Evolutionary conservation across 2,797 vertebrate genomes (phyloP).

Genomic region (Trachurus trachurus): DNA sequence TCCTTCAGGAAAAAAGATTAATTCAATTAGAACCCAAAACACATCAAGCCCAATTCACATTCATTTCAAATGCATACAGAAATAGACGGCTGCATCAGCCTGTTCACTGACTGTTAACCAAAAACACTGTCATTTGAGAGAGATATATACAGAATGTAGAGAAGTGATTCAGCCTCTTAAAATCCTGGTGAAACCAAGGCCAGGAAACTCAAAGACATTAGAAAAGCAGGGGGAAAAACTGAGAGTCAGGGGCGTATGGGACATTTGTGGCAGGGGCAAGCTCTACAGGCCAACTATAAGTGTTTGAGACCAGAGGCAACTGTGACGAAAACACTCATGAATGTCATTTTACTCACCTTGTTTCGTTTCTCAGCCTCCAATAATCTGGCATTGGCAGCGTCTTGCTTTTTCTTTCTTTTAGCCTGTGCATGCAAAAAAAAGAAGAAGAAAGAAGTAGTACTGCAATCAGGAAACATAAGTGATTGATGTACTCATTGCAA

Average conservation of each 20-base stretch:
- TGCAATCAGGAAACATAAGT: slow-evolving; percentile 83
- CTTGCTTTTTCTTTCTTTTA: slow-evolving; percentile 97
- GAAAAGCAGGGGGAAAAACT: slow-evolving; percentile 1
- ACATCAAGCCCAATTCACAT: not conserved
- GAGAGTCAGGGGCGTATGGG: not conserved
- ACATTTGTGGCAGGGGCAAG: not conserved
- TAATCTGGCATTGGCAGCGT: slow-evolving; percentile 96
- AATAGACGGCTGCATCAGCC: slow-evolving; percentile 13
- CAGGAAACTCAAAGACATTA: slow-evolving; percentile 16
- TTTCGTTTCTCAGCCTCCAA: slow-evolving; percentile 96
- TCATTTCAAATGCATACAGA: slow-evolving; percentile 30
- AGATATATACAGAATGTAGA: slow-evolving; percentile 5
- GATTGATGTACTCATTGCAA: slow-evolving; percentile 76
- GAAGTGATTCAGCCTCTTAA: slow-evolving; percentile 20
- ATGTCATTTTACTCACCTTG: slow-evolving; percentile 91
- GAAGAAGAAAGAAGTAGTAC: slow-evolving; percentile 88
- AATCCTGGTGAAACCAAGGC: slow-evolving; percentile 31
- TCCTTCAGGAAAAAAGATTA: slow-evolving; percentile 85
- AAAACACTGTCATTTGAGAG: slow-evolving; percentile 30
- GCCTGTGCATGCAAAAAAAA: slow-evolving; percentile 91
- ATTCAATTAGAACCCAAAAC: slow-evolving; percentile 54
- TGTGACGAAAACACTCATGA: slow-evolving; percentile 17
- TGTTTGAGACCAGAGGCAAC: slow-evolving; percentile 3
- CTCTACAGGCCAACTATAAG: not conserved
- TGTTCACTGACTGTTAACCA: slow-evolving; percentile 18